Evolutionary conservation across 2,797 vertebrate genomes (phyloP).

Genomic region (Gymnodraco acuticeps): DNA sequence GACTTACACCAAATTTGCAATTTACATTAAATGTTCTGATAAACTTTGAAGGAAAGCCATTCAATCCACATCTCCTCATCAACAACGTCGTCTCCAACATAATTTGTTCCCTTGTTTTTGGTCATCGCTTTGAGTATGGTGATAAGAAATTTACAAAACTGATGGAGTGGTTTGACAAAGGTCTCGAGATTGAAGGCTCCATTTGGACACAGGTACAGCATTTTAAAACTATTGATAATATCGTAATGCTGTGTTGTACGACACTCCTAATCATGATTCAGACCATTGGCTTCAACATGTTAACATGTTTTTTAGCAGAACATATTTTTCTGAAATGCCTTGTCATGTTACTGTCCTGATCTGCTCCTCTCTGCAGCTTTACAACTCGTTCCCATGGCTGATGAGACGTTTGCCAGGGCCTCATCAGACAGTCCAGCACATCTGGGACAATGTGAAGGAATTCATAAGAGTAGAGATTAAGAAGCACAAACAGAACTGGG

Average conservation of each 20-base stretch:
- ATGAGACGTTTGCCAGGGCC: constrained; percentile 82
- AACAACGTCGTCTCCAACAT: constrained; percentile 78
- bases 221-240: background rate
- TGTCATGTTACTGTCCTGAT: background rate
- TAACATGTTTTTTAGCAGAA: background rate
- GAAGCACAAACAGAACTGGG: constrained; percentile 81
- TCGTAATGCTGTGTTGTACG: background rate
- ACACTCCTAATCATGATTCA: background rate
- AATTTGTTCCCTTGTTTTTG: constrained; percentile 83
- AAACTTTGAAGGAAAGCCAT: constrained; percentile 72
- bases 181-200: background rate
- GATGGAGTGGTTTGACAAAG: accelerated
- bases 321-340: background rate
- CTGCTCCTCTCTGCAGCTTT: constrained; percentile 50
- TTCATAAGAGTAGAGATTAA: constrained; percentile 71
- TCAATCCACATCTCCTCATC: constrained; percentile 79
- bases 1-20: background rate
- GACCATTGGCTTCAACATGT: background rate
- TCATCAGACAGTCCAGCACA: constrained; percentile 70
- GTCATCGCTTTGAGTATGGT: constrained; percentile 78
- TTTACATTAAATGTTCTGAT: background rate
- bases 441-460: constrained; percentile 40
- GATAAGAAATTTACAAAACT: constrained; percentile 40
- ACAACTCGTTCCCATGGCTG: constrained; percentile 74
- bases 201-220: constrained; percentile 49